Conservation (phyloP, 2,113 vertebrate species). For the Odontophorus gujanensis region DNA sequence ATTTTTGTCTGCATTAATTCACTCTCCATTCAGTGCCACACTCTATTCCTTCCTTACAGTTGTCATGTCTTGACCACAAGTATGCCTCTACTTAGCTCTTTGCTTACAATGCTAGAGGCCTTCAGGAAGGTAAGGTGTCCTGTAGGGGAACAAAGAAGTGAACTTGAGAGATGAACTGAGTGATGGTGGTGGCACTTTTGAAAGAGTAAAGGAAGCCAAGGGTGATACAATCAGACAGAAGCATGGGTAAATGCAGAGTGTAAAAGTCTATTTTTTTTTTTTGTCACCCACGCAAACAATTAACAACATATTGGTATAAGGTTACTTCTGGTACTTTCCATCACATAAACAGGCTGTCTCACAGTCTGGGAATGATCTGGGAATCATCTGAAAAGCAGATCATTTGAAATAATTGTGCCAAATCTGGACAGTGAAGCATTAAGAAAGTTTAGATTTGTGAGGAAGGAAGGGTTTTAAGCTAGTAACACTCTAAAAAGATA, state of each 20-base stretch:
- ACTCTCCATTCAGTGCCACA: not conserved
- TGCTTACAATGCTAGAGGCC: not conserved
- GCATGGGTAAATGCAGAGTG: not conserved
- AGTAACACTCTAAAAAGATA: constrained; percentile 24
- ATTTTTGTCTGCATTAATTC: not conserved
- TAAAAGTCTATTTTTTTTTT: not conserved
- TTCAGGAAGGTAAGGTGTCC: not conserved
- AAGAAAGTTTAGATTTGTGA: constrained; percentile 36
- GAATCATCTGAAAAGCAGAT: constrained; percentile 69
- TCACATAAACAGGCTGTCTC: constrained; percentile 65
- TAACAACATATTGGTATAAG: constrained; percentile 26
- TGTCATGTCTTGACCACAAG: not conserved
- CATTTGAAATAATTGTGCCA: constrained; percentile 63
- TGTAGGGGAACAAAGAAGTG: not conserved
- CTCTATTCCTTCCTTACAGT: not conserved
- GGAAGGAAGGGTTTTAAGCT: constrained; percentile 5
- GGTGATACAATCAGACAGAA: not conserved
- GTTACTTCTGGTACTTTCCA: constrained; percentile 59
- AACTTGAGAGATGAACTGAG: not conserved
- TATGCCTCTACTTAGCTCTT: not conserved
- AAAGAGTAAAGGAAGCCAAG: not conserved
- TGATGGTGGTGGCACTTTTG: not conserved
- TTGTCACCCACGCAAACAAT: constrained; percentile 40
- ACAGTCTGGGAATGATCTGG: constrained; percentile 73
- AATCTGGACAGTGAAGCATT: constrained; percentile 32